These are phyloP conservation scores for Sminthurinus aureus DNA, from an alignment of 2,888 invertebrate species.

Conservation along the genomic window DNA sequence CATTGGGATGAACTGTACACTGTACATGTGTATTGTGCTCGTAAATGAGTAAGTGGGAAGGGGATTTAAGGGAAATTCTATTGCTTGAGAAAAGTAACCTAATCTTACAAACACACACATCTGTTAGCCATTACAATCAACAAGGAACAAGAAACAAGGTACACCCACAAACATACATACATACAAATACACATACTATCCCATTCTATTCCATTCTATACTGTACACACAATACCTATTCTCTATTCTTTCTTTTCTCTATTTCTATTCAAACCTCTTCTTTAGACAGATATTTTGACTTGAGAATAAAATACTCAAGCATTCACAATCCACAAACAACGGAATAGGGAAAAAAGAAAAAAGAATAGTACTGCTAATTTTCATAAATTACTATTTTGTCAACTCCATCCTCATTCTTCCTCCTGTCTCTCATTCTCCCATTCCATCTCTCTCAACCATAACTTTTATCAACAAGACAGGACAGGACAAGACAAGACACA, in stretches of 20 bases:
- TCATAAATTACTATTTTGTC: conserved; percentile 38
- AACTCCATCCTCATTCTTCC: conserved; percentile 22
- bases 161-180: conserved; percentile 39
- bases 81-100: conserved; percentile 36
- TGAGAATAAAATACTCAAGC: not conserved
- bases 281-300: not conserved
- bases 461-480: conserved; percentile 9
- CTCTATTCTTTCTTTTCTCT: too few relatives aligned
- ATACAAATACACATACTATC: not conserved
- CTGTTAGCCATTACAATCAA: conserved; percentile 55
- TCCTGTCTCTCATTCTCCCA: not conserved
- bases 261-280: too few relatives aligned
- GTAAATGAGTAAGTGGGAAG: conserved; percentile 16
- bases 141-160: conserved; percentile 34
- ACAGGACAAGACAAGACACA: not conserved
- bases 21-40: not conserved
- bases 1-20: not conserved
- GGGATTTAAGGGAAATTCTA: conserved; percentile 34
- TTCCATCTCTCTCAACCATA: not conserved
- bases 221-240: not conserved
- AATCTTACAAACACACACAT: conserved; percentile 43
- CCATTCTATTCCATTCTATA: too few relatives aligned
- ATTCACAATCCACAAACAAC: not conserved
- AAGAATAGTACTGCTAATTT: conserved; percentile 36
- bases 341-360: not conserved